phyloP scores from a whole-genome alignment of 1,140 invertebrate species.

The Manduca sexta region DNA sequence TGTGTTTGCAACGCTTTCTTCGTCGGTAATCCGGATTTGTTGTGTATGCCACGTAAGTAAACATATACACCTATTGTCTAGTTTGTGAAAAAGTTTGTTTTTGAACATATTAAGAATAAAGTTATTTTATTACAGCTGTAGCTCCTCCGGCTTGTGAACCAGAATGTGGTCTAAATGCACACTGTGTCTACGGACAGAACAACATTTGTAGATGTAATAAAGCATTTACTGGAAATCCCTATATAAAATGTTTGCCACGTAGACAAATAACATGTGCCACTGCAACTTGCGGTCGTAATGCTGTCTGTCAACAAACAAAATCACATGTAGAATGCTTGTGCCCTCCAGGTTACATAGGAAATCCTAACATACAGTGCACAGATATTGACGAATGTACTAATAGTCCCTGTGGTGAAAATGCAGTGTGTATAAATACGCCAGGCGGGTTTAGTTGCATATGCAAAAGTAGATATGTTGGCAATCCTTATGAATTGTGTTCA shows the following conservation, averaged over 20 bases:
- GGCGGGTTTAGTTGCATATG: slow-evolving; percentile 92
- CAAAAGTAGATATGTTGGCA: slow-evolving; percentile 85
- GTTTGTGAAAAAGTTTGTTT: not conserved
- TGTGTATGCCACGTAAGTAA: slow-evolving; percentile 93
- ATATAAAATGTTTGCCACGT: slow-evolving; percentile 82
- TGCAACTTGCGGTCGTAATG: slow-evolving; percentile 83
- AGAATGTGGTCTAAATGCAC: slow-evolving; percentile 86
- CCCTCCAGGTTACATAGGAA: slow-evolving; percentile 86
- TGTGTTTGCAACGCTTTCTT: slow-evolving; percentile 91
- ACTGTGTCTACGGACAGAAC: slow-evolving; percentile 87
- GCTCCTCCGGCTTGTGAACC: slow-evolving; percentile 85
- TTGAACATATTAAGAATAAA: not conserved
- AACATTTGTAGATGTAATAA: slow-evolving; percentile 89
- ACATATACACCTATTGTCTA: slow-evolving; percentile 7
- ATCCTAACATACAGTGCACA: slow-evolving; percentile 88
- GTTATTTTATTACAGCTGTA: slow-evolving; percentile 76
- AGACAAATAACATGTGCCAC: slow-evolving; percentile 82
- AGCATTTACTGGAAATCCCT: slow-evolving; percentile 90
- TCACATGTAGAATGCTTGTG: slow-evolving; percentile 87
- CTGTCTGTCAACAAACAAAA: slow-evolving; percentile 83
- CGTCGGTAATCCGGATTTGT: slow-evolving; percentile 89
- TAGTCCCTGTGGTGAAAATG: slow-evolving; percentile 88
- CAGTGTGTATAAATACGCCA: slow-evolving; percentile 90
- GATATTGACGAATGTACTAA: slow-evolving; percentile 90
- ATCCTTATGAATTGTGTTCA: slow-evolving; percentile 87